Evolutionary conservation across 2,797 vertebrate species (phyloP).

Genomic region (Syngnathus rostellatus): DNA sequence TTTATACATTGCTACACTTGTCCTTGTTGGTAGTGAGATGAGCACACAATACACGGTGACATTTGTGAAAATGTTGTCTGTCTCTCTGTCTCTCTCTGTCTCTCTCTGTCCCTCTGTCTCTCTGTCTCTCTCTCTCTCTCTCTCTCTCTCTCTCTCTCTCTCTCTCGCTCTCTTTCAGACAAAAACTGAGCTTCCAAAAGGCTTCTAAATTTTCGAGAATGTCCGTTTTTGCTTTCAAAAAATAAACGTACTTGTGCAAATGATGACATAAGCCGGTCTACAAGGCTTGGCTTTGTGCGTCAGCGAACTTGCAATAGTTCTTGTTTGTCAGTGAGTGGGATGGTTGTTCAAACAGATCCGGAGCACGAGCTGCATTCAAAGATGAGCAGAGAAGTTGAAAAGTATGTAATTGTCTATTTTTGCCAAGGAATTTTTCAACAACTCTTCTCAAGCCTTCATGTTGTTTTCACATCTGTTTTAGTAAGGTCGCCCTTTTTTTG

Average conservation of each 20-base stretch:
- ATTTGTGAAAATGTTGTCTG: not conserved
- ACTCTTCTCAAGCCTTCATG: not conserved
- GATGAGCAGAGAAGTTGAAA: not conserved
- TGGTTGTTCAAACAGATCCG: not conserved
- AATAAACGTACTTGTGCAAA: not conserved
- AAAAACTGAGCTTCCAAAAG: not conserved
- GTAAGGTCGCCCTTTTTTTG: not conserved
- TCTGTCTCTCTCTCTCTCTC: not conserved
- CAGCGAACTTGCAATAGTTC: not conserved
- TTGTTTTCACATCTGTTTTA: not conserved
- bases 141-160: not conserved
- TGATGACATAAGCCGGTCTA: conserved; percentile 1
- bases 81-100: not conserved
- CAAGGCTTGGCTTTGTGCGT: not conserved
- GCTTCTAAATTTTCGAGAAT: not conserved
- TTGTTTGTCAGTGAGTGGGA: not conserved
- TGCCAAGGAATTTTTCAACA: not conserved
- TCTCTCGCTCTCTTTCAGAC: not conserved
- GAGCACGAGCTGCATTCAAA: not conserved
- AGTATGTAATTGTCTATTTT: not conserved
- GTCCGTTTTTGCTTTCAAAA: not conserved
- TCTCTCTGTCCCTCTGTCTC: not conserved
- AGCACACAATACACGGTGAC: too few species aligned
- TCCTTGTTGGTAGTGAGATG: not conserved
- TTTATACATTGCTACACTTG: not conserved